These are phyloP conservation scores for Chelonoidis abingdonii DNA, from an alignment of 2,113 vertebrate species.

Conservation along the genomic window DNA sequence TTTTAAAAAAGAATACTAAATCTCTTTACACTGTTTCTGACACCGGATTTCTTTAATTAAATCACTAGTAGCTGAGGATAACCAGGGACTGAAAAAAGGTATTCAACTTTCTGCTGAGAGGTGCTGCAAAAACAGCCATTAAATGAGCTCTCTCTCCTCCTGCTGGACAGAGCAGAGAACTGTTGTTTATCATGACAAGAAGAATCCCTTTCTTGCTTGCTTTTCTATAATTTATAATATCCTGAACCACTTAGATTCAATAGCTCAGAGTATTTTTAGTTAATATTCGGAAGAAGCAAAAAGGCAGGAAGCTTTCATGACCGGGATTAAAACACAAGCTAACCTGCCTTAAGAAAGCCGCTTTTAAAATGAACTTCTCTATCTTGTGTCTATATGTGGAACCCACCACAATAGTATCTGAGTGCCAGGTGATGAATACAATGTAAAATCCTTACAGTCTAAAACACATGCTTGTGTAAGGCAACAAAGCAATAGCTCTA, in stretches of 20 bases:
- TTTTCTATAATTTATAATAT: not conserved
- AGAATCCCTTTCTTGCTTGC: not conserved
- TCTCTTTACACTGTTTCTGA: not conserved
- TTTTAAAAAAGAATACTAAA: not conserved
- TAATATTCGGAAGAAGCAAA: slow-evolving; percentile 15
- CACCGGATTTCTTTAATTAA: not conserved
- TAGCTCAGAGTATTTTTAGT: not conserved
- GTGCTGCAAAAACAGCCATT: not conserved
- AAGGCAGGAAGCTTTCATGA: not conserved
- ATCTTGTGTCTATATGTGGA: not conserved
- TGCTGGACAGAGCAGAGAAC: slow-evolving; percentile 25
- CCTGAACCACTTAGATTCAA: not conserved
- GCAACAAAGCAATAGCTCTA: not conserved
- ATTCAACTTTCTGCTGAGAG: not conserved
- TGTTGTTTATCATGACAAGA: not conserved
- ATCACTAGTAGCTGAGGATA: not conserved
- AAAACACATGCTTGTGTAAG: not conserved
- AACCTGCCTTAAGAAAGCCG: not conserved
- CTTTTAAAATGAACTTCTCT: not conserved
- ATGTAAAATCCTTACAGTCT: not conserved
- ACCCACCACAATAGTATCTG: not conserved
- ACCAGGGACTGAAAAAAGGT: not conserved
- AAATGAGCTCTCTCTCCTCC: slow-evolving; percentile 14
- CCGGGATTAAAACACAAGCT: not conserved
- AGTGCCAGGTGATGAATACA: not conserved